Percentiles rank a stretch among this genome's conserved stretches.
Conservation (phyloP, 2,888 invertebrate species). For the Cosmopolites sordidus region DNA sequence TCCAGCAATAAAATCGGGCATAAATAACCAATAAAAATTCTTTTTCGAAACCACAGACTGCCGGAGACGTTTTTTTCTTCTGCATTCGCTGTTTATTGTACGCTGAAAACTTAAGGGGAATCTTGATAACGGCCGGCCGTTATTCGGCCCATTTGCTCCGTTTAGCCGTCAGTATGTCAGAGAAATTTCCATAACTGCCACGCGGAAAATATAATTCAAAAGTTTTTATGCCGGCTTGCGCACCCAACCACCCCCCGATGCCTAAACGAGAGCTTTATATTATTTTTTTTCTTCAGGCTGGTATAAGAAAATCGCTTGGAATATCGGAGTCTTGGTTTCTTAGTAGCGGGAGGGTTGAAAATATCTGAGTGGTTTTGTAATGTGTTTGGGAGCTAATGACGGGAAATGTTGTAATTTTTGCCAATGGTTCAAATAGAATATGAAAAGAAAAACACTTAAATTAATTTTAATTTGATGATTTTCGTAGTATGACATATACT, state of each 20-base stretch:
- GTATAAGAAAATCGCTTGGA: too few species aligned
- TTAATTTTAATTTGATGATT: too few species aligned
- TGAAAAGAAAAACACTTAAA: too few species aligned
- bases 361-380: too few species aligned
- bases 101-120: constrained; percentile 24
- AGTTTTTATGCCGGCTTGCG: constrained; percentile 3
- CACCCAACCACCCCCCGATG: not conserved
- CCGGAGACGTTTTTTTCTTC: not conserved
- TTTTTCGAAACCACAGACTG: not conserved
- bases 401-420: too few species aligned
- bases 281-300: too few species aligned
- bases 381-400: too few species aligned
- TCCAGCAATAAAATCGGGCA: not conserved
- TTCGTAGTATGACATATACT: too few species aligned
- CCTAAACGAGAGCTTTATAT: too few species aligned
- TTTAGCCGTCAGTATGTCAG: constrained; percentile 40
- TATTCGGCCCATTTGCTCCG: constrained; percentile 41
- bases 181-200: constrained; percentile 40
- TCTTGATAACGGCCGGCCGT: constrained; percentile 27
- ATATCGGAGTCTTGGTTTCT: too few species aligned
- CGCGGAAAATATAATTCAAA: constrained; percentile 18
- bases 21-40: constrained; percentile 1
- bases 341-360: too few species aligned
- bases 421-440: too few species aligned
- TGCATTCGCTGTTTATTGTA: not conserved